Base-by-base conservation (phyloP, 1,140 invertebrate genomes). In the Mya arenaria region DNA sequence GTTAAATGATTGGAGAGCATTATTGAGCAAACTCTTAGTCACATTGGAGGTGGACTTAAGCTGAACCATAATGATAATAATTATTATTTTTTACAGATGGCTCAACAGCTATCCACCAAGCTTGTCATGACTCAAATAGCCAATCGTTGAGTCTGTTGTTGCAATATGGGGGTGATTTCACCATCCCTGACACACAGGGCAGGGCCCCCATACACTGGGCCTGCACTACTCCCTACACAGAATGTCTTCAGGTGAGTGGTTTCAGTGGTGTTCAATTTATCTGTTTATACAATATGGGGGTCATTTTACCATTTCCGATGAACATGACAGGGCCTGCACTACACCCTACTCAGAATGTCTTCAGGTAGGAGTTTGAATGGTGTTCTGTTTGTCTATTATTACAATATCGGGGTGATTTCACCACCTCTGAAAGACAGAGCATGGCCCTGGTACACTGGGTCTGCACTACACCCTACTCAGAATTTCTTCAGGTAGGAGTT, bases 161-260 rank as follows among this genome's bases (percentile, higher is more conserved):
- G 15, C 88, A 92, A 32, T 86, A 89, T 79, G 89, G 89, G 19
- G 91, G 91, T 19, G 90, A 93, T 83, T 84, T 92, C 32, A 86
- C 85, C n/a, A 86, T 90, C 34, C 86, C 87, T 52, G 92, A 93
- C 83, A 85, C 82, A 15, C 87, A 90, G 19, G 88, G 89, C 10
- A 82, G 92, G 62, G 87, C 91, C 19, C 87, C 92, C 4, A 87
- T 93, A 34, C 92, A 93, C 83, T 93, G 92, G 92, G 89, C 92
- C 60, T 90, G 92, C 28, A 89, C 89, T 15, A 89, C 87, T 25
- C 87, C 84, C 44, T 86, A 71, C 37, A 83, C 85, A 30, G 88
- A 92, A 37, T 92, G 92, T 85, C 82, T 93, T 32, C 84, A 91
- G 88, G 89, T 92, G 82, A 62, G 78, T 52, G 10, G 30, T n/a